A percentile compares a stretch with the other conserved stretches of the same genome.
phyloP scores from a whole-genome alignment of 2,888 invertebrate genomes.

The Mallateleia sp. region DNA sequence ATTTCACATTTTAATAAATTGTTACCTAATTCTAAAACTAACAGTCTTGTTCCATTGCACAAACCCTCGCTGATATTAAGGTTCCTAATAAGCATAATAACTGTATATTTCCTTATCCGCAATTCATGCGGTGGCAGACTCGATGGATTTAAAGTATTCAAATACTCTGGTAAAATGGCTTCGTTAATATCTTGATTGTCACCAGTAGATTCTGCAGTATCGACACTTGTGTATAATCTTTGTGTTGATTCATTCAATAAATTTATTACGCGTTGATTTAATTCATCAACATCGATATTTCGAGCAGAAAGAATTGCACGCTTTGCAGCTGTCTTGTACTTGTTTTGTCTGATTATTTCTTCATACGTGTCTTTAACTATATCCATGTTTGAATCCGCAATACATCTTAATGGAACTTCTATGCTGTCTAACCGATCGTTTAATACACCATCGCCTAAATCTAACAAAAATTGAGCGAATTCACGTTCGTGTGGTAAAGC shows the following conservation, averaged over 20 bases:
- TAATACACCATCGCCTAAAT: constrained; percentile 54
- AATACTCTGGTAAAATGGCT: not conserved
- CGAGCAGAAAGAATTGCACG: not conserved
- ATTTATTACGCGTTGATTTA: constrained; percentile 59
- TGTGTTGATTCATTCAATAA: constrained; percentile 16
- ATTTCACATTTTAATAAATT: too few relatives aligned
- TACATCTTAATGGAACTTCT: constrained; percentile 49
- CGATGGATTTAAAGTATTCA: not conserved
- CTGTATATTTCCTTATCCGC: too few relatives aligned
- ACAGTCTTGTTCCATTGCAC: too few relatives aligned
- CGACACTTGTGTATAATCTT: constrained; percentile 24
- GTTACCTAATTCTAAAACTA: too few relatives aligned
- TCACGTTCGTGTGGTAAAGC: constrained; percentile 47
- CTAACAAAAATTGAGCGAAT: constrained; percentile 59
- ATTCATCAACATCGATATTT: constrained; percentile 69
- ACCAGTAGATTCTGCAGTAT: constrained; percentile 23
- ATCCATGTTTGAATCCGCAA: constrained; percentile 48
- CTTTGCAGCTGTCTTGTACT: constrained; percentile 27
- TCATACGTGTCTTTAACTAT: constrained; percentile 71
- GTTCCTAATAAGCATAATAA: too few relatives aligned
- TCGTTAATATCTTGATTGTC: constrained; percentile 34
- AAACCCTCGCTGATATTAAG: too few relatives aligned
- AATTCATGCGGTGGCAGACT: too few relatives aligned
- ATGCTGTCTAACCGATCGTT: constrained; percentile 53
- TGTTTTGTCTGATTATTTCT: constrained; percentile 29